These are phyloP conservation scores for Drosophila yakuba DNA, from an alignment of 1,140 invertebrate species.

Conservation along the genomic window DNA sequence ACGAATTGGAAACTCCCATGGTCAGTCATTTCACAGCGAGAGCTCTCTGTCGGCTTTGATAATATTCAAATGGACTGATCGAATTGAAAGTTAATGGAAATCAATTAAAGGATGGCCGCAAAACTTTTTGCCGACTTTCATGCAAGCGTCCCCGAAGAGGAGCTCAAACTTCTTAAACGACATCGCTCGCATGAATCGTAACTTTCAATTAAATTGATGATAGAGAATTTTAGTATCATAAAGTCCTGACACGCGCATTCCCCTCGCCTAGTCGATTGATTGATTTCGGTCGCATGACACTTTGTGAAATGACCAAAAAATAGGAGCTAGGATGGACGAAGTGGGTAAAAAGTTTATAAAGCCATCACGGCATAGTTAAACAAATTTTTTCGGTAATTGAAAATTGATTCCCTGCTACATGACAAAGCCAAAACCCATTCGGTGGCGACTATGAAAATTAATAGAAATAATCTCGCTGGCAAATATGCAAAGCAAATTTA, in stretches of 20 bases:
- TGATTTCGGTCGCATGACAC: conserved; percentile 69
- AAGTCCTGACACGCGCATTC: conserved; percentile 1
- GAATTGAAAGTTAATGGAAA: conserved; percentile 53
- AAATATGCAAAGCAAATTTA: conserved; percentile 51
- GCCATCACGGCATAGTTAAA: conserved; percentile 58
- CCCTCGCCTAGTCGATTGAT: conserved; percentile 48
- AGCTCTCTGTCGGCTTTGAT: conserved; percentile 28
- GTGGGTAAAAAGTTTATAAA: conserved; percentile 51
- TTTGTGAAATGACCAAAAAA: conserved; percentile 59
- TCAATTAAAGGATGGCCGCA: conserved; percentile 43
- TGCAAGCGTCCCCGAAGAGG: conserved; percentile 17
- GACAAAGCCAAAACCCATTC: conserved; percentile 35
- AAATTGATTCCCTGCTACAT: conserved; percentile 65
- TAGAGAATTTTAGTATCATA: conserved; percentile 41
- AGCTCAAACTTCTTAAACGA: conserved; percentile 9
- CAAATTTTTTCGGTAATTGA: conserved; percentile 62
- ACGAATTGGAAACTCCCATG: conserved; percentile 31
- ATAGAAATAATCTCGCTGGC: conserved; percentile 56
- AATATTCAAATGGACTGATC: conserved; percentile 56
- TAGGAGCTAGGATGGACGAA: neutral
- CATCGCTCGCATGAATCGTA: conserved; percentile 71
- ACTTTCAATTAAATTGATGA: conserved; percentile 78
- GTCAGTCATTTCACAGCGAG: conserved; percentile 25
- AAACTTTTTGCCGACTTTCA: conserved; percentile 30
- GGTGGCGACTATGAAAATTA: conserved; percentile 56